Percentiles rank a stretch among this genome's conserved stretches.
phyloP scores from a whole-genome alignment of 2,797 vertebrate genomes.

The Etheostoma nigrum region DNA sequence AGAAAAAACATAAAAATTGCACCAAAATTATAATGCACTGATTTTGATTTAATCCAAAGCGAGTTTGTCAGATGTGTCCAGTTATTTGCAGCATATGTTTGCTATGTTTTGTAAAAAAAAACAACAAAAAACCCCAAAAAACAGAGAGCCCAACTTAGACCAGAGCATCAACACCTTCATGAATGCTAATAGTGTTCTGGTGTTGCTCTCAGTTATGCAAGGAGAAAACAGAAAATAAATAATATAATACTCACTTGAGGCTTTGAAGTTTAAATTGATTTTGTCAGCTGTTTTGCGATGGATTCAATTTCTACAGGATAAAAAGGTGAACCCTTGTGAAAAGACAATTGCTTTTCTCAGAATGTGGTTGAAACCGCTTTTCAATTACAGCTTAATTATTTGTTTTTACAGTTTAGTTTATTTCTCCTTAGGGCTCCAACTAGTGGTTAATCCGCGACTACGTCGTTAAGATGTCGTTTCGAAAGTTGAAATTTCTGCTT shows the following conservation, averaged over 20 bases:
- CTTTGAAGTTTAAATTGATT: constrained; percentile 42
- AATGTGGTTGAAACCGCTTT: constrained; percentile 16
- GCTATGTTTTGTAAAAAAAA: not conserved
- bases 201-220: constrained; percentile 33
- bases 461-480: not conserved
- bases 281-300: constrained; percentile 42
- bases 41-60: constrained; percentile 25
- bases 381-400: constrained; percentile 5
- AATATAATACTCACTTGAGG: constrained; percentile 42
- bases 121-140: constrained; percentile 9
- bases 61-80: constrained; percentile 14
- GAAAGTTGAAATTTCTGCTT: not conserved
- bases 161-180: constrained; percentile 20
- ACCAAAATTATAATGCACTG: not conserved
- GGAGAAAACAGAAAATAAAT: constrained; percentile 30
- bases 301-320: constrained; percentile 37
- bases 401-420: not conserved
- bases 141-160: constrained; percentile 19
- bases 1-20: not conserved
- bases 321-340: constrained; percentile 6
- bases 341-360: constrained; percentile 1
- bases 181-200: constrained; percentile 29
- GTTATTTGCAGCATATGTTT: constrained; percentile 13
- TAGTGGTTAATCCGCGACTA: not conserved
- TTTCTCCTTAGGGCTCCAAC: not conserved